Base-by-base conservation (phyloP, 1,140 invertebrate species). In the Zophobas morio region DNA sequence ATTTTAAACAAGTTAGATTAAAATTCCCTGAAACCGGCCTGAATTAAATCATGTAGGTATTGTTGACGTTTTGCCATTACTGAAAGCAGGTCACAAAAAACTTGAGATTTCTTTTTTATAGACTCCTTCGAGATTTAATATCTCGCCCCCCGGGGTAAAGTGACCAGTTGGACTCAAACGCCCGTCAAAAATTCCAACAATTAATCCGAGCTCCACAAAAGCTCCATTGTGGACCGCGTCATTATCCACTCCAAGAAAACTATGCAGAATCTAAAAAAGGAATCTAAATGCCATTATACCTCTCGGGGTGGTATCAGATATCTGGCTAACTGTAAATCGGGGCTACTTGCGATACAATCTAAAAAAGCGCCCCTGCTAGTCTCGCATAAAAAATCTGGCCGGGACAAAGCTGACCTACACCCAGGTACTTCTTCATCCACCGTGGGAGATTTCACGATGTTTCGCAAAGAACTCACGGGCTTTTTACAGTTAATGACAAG, bases 191-290 rank as follows among this genome's bases (percentile, higher is more conserved):
- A 57, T 72, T 39, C 49, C 75, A 75, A 78, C 79, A 76, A 78
- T 78, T 80, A 79, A 79, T 56, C 39, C 57, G 66, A 20, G 73
- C 60, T 46, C 53, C 74, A 73, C 63, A 75, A 80, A 35, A 51
- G 74, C 32, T 2, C 37, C 60, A 73, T 81, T 81, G 76, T 81
- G 70, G 70, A 49, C 42, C 39, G 76, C 79, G 74, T 81, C 72
- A 80, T 81, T 81, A 80, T 81, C 70, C 79, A 81, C 80, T 81
- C 60, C 73, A 77, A 80, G 71, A 81, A 80, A 78, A 81, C 80
- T 81, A 80, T 81, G 60, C 32, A 46, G 79, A 78, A 81, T 80
- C 79, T 78, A 54, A 70, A 54, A 66, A 66, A 54, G 49, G 76
- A 75, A 81, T 81, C 80, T 80, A 80, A 81, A 79, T 74, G 76